These are phyloP conservation scores for Drosophila emarginata DNA, from an alignment of 2,888 invertebrate species.

Conservation along the genomic window DNA sequence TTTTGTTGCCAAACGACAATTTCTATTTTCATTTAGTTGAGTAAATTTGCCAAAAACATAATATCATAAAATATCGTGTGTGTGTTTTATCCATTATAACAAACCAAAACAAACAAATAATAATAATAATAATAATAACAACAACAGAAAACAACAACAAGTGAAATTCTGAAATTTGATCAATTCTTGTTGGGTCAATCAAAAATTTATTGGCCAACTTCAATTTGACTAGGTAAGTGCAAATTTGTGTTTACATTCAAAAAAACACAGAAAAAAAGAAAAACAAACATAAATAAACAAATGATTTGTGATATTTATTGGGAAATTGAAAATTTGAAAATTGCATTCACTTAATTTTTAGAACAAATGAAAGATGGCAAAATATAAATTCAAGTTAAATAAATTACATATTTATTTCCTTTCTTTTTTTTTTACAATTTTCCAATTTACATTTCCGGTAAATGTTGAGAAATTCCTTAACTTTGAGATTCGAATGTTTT, in stretches of 20 bases:
- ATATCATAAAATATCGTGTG: not conserved
- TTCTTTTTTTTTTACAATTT: not conserved
- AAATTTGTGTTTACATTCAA: constrained; percentile 9
- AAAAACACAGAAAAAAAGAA: constrained; percentile 1
- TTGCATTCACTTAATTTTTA: not conserved
- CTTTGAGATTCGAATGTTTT: not conserved
- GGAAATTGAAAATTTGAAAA: not conserved
- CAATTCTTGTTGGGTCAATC: constrained; percentile 1
- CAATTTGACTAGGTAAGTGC: constrained; percentile 5
- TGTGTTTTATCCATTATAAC: not conserved
- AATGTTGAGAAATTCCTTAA: not conserved
- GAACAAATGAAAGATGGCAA: not conserved
- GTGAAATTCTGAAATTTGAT: constrained; percentile 1
- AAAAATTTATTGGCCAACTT: constrained; percentile 2
- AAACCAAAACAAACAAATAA: not conserved
- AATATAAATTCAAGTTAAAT: no score
- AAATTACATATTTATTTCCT: not conserved
- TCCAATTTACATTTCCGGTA: no score
- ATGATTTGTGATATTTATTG: constrained; percentile 1
- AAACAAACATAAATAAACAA: not conserved
- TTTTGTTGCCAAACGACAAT: not conserved
- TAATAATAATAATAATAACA: not conserved
- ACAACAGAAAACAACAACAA: not conserved
- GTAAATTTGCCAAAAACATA: constrained; percentile 1
- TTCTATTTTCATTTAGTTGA: not conserved